These are phyloP conservation scores for Ataeniobius toweri DNA, from an alignment of 2,797 vertebrate genomes.

Conservation along the genomic window DNA sequence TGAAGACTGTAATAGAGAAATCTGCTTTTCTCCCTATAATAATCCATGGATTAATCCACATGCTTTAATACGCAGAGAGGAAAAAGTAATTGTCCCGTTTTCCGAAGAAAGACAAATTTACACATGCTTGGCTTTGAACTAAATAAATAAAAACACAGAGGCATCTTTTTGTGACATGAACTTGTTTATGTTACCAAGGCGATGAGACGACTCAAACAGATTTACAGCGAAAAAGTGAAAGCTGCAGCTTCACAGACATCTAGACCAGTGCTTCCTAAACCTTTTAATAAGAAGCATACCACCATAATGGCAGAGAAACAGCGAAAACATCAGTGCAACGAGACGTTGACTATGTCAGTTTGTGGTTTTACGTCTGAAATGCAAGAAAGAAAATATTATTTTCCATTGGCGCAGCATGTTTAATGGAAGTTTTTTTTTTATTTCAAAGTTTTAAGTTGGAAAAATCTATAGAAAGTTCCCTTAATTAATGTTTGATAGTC, in stretches of 20 bases:
- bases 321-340: neutral
- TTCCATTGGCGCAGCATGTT: neutral
- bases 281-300: neutral
- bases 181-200: conserved; percentile 54
- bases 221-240: conserved; percentile 35
- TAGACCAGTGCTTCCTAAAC: neutral
- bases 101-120: conserved; percentile 14
- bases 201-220: conserved; percentile 42
- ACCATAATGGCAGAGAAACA: neutral
- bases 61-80: conserved; percentile 34
- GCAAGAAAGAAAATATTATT: neutral
- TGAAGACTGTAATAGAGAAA: conserved; percentile 42
- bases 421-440: neutral
- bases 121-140: neutral
- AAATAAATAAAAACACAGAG: conserved; percentile 13
- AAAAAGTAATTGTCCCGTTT: conserved; percentile 20
- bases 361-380: neutral
- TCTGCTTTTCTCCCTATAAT: conserved; percentile 40
- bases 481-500: neutral
- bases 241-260: conserved; percentile 27
- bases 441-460: too few species aligned
- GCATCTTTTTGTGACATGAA: conserved; percentile 40
- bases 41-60: conserved; percentile 53
- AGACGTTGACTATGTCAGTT: neutral
- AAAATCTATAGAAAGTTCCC: too few species aligned